phyloP scores from a whole-genome alignment of 1,140 invertebrate species.

The Pomphorhynchus laevis region DNA sequence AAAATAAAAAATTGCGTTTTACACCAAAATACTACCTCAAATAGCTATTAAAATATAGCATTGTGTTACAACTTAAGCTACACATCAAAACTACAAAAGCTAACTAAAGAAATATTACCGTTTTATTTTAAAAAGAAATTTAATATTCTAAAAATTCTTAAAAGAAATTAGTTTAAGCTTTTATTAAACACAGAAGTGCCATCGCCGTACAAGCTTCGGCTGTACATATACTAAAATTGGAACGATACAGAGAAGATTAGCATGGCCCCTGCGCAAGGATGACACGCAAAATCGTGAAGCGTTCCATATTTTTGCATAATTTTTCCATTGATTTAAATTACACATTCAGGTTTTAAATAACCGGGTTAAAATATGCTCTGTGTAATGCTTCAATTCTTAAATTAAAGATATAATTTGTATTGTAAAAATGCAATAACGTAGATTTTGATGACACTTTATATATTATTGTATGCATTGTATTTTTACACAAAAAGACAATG shows the following conservation, averaged over 20 bases:
- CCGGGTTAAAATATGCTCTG: no score
- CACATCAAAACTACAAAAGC: no score
- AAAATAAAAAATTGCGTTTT: no score
- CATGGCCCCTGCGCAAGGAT: conserved; percentile 60
- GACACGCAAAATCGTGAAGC: conserved; percentile 55
- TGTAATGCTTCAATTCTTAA: no score
- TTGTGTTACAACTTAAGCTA: no score
- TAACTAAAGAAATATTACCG: background rate
- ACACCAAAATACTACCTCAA: no score
- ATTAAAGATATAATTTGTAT: no score
- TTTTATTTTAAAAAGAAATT: conserved; percentile 1
- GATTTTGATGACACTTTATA: no score
- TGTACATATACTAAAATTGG: conserved; percentile 28
- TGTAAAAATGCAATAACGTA: no score
- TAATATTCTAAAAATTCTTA: background rate
- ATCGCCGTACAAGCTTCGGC: conserved; percentile 12
- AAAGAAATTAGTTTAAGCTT: background rate
- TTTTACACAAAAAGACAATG: no score
- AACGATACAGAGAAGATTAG: conserved; percentile 69
- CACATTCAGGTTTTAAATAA: background rate
- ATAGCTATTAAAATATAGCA: no score
- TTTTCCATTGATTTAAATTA: background rate
- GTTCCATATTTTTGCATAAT: conserved; percentile 24
- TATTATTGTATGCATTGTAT: no score
- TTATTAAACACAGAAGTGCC: background rate